These are phyloP conservation scores for Hipparchia sbordonii DNA, from an alignment of 2,888 invertebrate species.

Conservation along the genomic window DNA sequence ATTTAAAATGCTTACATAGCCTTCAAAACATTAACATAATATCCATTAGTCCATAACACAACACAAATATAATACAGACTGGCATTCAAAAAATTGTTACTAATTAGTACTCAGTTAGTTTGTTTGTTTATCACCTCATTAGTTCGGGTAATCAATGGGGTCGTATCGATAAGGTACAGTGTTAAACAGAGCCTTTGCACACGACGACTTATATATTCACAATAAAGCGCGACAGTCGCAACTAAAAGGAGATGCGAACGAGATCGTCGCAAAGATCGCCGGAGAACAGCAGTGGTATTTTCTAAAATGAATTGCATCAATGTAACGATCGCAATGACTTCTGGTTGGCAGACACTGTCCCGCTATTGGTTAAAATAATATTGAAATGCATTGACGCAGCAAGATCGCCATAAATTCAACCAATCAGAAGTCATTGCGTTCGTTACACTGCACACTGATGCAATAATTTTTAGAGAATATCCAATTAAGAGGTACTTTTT, in stretches of 20 bases:
- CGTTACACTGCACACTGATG: too few species aligned
- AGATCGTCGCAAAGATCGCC: too few species aligned
- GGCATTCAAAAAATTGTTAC: background rate
- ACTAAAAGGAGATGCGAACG: background rate
- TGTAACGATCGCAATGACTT: too few species aligned
- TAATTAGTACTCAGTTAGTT: slow-evolving; percentile 1
- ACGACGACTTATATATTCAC: background rate
- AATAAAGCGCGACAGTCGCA: background rate
- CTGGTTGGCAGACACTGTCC: too few species aligned
- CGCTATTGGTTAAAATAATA: too few species aligned
- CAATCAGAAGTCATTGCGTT: too few species aligned
- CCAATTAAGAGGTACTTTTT: too few species aligned
- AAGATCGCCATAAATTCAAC: too few species aligned
- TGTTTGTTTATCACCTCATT: slow-evolving; percentile 27
- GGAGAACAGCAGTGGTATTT: too few species aligned
- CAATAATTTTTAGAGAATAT: too few species aligned
- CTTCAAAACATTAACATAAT: slow-evolving; percentile 5
- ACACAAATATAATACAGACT: background rate
- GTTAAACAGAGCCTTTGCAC: slow-evolving; percentile 1
- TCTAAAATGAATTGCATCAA: too few species aligned
- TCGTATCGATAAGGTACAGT: slow-evolving; percentile 21
- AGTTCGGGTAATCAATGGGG: slow-evolving; percentile 18
- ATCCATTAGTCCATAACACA: slow-evolving; percentile 5
- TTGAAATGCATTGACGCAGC: too few species aligned
- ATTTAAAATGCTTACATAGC: slow-evolving; percentile 6